Base-by-base conservation (phyloP, 2,888 invertebrate species). In the Rapana venosa region DNA sequence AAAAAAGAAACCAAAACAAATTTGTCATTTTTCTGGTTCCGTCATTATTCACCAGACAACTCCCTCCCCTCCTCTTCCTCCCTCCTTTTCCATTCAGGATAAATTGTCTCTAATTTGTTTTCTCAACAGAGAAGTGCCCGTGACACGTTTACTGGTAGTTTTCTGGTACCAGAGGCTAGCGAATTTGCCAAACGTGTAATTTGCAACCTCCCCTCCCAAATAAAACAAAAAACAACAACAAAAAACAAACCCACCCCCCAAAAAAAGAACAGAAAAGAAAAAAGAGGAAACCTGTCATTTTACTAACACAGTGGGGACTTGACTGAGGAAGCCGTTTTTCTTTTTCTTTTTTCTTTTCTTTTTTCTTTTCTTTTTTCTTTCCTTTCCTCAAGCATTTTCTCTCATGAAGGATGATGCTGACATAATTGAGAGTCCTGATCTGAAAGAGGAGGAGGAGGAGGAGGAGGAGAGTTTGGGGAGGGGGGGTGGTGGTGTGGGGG, bases 41-140 rank as follows among this genome's bases (percentile, higher is more conserved):
- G 2, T 47, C 47, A 47, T 47, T 47, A 47, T 47, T 47, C 47
- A 5, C 47, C 47, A 47, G 47, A 2, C 47, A 47, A 47, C 47
- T 8, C 8, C 47, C 47, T 47, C 2, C n/a, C n/a, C n/a, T n/a
- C n/a, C n/a, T n/a, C n/a, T n/a, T n/a, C n/a, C n/a, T n/a, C n/a
- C n/a, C n/a, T n/a, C n/a, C 30, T 77, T 17, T 30, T 30, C 32
- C 32, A 26, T 77, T 11, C 77, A 20, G 26, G 47, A 81, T 47
- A 36, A 36, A 81, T 81, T 81, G 81, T 36, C 47, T 81, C 81
- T 81, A 81, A 81, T 81, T 36, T 81, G 81, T 81, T 79, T 79
- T 79, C 79, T 79, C 35, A 22, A n/a, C 11, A 77, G 32, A 32
- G 22, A 2, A 81, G 47, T 22, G 35, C 35, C 22, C 47, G 47